phyloP scores from a whole-genome alignment of 1,140 invertebrate genomes.

The Apocrypta bakeri region DNA sequence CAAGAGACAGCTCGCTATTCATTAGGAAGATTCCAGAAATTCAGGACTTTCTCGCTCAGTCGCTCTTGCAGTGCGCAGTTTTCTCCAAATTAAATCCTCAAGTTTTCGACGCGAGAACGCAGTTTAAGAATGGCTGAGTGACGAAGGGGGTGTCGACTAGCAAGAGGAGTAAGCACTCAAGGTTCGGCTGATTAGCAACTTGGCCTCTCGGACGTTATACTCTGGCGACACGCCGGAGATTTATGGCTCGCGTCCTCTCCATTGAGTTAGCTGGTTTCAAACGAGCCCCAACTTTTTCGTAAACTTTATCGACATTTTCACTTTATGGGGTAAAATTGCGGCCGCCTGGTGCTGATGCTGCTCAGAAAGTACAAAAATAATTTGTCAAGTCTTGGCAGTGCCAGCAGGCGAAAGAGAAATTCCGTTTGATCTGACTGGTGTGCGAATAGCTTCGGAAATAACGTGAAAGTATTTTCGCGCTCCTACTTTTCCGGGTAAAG shows the following conservation, averaged over 20 bases:
- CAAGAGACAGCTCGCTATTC: not conserved
- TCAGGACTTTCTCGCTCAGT: too few relatives aligned
- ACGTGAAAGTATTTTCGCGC: slow-evolving; percentile 28
- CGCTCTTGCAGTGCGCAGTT: not conserved
- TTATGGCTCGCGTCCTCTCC: not conserved
- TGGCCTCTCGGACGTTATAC: not conserved
- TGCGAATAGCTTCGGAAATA: slow-evolving; percentile 8
- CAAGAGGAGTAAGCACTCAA: too few relatives aligned
- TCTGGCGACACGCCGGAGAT: not conserved
- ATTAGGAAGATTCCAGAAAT: not conserved
- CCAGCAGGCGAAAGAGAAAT: not conserved
- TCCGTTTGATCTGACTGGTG: slow-evolving; percentile 3
- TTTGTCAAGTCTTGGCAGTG: slow-evolving; percentile 33
- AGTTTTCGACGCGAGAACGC: not conserved
- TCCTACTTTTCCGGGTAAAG: not conserved
- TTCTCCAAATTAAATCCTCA: not conserved
- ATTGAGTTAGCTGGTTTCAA: slow-evolving; percentile 24
- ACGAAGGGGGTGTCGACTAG: not conserved
- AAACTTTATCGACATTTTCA: slow-evolving; percentile 37
- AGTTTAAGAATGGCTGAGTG: slow-evolving; percentile 1
- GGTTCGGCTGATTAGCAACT: not conserved
- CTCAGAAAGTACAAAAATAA: slow-evolving; percentile 35
- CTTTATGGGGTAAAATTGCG: slow-evolving; percentile 5
- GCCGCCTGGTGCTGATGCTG: not conserved
- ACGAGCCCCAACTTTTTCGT: slow-evolving; percentile 9